Evolutionary conservation across 2,113 vertebrate species (phyloP), one percentile per base, ranked within the genome.

Genomic region (Desmodus rotundus): DNA sequence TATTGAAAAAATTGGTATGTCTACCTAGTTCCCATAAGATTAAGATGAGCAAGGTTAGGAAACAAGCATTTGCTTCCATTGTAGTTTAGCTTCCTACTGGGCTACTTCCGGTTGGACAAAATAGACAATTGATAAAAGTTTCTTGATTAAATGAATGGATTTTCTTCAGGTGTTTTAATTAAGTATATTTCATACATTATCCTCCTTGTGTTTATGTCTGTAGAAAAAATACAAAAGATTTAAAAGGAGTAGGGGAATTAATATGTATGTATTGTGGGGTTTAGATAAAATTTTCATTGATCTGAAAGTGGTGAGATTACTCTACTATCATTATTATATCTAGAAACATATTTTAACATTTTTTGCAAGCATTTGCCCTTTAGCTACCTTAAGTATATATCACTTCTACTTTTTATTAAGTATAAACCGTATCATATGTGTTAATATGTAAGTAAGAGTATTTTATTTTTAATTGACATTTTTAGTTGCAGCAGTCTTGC

Each of bases 91-190:
- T 97, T 95, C 43, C 87, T 47, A 6, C 7, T 50, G 33, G 41
- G 33, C 28, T 14, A 28, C 22, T 89, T 96, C 58, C 0, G 0
- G 45, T 3, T 33, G 14, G 14, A 87, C n/a, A 95, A 70, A 70
- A 68, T 72, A 45, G 76, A 31, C n/a, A n/a, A 73, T 78, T 91
- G 73, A 73, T 91, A 70, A 77, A 94, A 31, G 31, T 88, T 92
- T 89, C 88, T 91, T 43, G 31, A 90, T 47, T 67, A 89, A 87
- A 73, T 77, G n/a, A 95, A 65, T 91, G 36, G 11, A 36, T 92
- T 88, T 67, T 81, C 5, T 28, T 93, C 73, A 43, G 12, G 84
- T 81, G 16, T 68, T 87, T 93, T 38, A 72, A 67, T 85, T 54
- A 54, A 77, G 47, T 43, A 13, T 91, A 47, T 54, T 68, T 74